phyloP scores from a whole-genome alignment of 2,113 vertebrate species.

The Ptilorrhoa leucosticta region DNA sequence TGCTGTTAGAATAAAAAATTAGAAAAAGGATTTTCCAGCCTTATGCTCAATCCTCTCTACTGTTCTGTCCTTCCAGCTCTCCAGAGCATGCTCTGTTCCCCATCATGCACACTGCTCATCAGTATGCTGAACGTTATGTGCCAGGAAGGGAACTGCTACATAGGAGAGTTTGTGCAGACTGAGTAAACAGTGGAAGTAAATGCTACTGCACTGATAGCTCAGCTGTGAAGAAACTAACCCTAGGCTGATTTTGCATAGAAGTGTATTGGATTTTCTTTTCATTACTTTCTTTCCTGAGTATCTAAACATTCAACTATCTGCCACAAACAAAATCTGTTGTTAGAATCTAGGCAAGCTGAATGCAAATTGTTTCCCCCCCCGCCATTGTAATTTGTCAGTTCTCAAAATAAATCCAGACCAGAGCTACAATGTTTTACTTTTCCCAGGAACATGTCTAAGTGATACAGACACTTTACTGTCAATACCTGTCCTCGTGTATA shows the following conservation, averaged over 20 bases:
- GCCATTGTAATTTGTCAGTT: neutral
- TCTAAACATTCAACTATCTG: neutral
- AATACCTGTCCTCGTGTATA: slow-evolving; percentile 89
- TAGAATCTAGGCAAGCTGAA: neutral
- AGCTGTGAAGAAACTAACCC: neutral
- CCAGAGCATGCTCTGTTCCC: slow-evolving; percentile 21
- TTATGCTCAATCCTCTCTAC: neutral
- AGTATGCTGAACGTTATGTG: slow-evolving; percentile 32
- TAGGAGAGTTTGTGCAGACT: slow-evolving; percentile 2
- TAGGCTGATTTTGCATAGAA: neutral
- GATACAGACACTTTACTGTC: neutral
- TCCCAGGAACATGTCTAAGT: neutral
- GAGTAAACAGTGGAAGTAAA: slow-evolving; percentile 33
- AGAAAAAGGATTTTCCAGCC: neutral
- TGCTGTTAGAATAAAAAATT: neutral
- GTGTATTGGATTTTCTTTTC: neutral
- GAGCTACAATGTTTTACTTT: neutral
- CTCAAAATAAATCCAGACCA: neutral
- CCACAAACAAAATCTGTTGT: neutral
- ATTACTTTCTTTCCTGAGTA: neutral
- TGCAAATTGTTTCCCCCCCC: neutral
- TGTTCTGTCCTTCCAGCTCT: neutral
- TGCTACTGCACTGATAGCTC: neutral
- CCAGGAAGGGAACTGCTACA: slow-evolving; percentile 11
- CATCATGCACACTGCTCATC: neutral